Evolutionary conservation across 2,113 vertebrate genomes (phyloP).

Genomic region (Urocolius indicus): DNA sequence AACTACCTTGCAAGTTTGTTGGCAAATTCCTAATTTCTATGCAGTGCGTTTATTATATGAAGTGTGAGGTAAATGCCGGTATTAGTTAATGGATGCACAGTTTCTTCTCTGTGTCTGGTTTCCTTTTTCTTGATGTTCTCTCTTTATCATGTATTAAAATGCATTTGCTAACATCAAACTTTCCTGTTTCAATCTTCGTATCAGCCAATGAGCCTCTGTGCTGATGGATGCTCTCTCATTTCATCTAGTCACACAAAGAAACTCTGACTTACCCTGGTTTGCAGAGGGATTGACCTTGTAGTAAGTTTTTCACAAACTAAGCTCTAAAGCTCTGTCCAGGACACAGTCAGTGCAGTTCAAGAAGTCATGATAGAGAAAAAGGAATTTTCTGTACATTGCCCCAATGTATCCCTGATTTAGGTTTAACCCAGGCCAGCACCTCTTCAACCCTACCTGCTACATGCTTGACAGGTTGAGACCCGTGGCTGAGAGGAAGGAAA

Average conservation of each 20-base stretch:
- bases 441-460: neutral
- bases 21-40: neutral
- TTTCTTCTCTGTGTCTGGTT: neutral
- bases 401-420: neutral
- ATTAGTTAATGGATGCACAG: neutral
- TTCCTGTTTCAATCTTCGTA: neutral
- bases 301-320: neutral
- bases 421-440: neutral
- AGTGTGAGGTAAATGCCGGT: neutral
- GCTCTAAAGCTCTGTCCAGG: neutral
- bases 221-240: neutral
- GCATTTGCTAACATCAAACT: neutral
- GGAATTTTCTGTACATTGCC: neutral
- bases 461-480: rapidly evolving
- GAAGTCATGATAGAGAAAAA: rapidly evolving
- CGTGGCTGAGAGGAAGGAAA: neutral
- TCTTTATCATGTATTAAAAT: neutral
- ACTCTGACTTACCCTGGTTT: neutral
- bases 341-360: neutral
- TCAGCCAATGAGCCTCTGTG: neutral
- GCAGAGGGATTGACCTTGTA: neutral
- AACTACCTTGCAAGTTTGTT: neutral
- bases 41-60: neutral
- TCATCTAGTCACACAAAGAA: neutral
- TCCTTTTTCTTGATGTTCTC: neutral